Conservation (phyloP, 1,140 invertebrate species). For the Antheraea mylitta region DNA sequence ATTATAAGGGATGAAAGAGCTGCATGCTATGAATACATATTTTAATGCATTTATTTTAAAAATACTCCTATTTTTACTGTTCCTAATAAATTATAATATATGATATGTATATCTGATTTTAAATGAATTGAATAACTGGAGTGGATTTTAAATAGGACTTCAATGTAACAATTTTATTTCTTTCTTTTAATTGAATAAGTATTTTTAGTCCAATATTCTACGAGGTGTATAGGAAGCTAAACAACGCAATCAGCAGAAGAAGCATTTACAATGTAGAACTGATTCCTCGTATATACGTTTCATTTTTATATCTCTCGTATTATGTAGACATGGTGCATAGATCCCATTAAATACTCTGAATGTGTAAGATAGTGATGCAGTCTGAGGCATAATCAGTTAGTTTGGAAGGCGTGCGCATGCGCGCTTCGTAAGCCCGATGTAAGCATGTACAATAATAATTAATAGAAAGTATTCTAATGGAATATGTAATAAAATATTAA, state of each 20-base stretch:
- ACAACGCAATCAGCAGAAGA: slow-evolving; percentile 31
- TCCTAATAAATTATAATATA: too few relatives aligned
- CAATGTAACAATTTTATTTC: too few relatives aligned
- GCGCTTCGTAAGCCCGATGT: slow-evolving; percentile 35
- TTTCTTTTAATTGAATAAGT: too few relatives aligned
- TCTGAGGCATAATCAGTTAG: slow-evolving; percentile 34
- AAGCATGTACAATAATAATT: slow-evolving; percentile 73
- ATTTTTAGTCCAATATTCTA: too few relatives aligned
- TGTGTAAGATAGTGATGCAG: slow-evolving; percentile 35
- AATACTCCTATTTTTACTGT: too few relatives aligned
- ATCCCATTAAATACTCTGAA: slow-evolving; percentile 39
- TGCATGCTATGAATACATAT: too few relatives aligned
- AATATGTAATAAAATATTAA: slow-evolving; percentile 79
- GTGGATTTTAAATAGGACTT: too few relatives aligned
- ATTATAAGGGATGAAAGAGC: too few relatives aligned
- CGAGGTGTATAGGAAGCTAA: background rate
- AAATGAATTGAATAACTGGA: too few relatives aligned
- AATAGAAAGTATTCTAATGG: slow-evolving; percentile 79
- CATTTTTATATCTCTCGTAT: slow-evolving; percentile 49
- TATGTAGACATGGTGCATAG: slow-evolving; percentile 69
- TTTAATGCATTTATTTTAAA: too few relatives aligned
- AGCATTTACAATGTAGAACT: slow-evolving; percentile 41
- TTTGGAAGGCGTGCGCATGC: slow-evolving; percentile 32
- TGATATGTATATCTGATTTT: too few relatives aligned
- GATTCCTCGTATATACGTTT: slow-evolving; percentile 46